phyloP scores from a whole-genome alignment of 2,888 invertebrate species.

The Amphipoea lucens region DNA sequence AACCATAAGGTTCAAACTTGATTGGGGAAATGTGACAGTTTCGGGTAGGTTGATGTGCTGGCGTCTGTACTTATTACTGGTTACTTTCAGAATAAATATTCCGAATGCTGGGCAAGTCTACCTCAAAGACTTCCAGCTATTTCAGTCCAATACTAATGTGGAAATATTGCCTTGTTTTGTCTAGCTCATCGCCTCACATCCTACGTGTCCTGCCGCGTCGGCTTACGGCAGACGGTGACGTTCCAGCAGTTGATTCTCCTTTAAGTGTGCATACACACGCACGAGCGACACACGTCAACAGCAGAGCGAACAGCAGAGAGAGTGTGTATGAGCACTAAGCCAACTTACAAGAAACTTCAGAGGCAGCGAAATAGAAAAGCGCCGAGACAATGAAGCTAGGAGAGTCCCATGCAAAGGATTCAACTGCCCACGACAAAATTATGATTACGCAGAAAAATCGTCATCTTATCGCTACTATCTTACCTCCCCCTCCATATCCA shows the following conservation, averaged over 20 bases:
- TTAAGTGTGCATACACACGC: not conserved
- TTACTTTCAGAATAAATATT: not conserved
- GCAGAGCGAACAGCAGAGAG: no score
- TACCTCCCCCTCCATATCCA: conserved; percentile 93
- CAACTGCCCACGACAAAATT: not conserved
- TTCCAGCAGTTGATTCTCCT: not conserved
- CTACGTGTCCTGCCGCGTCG: not conserved
- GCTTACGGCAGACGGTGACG: not conserved
- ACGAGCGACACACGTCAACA: not conserved
- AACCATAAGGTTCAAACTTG: no score
- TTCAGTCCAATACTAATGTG: not conserved
- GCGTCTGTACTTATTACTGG: not conserved
- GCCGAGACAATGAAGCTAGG: not conserved
- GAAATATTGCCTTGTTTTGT: not conserved
- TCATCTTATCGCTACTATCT: conserved; percentile 3
- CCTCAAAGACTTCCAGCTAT: no score
- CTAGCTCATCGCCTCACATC: not conserved
- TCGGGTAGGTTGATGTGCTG: no score
- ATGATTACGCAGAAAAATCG: not conserved
- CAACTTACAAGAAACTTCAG: not conserved
- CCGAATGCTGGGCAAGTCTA: no score
- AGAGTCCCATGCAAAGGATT: not conserved
- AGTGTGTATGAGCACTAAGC: not conserved
- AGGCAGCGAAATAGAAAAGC: not conserved
- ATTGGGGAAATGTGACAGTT: no score